Evolutionary conservation across 2,797 vertebrate genomes (phyloP), one percentile per base, ranked within the genome.

Genomic region (Sus cebifrons): DNA sequence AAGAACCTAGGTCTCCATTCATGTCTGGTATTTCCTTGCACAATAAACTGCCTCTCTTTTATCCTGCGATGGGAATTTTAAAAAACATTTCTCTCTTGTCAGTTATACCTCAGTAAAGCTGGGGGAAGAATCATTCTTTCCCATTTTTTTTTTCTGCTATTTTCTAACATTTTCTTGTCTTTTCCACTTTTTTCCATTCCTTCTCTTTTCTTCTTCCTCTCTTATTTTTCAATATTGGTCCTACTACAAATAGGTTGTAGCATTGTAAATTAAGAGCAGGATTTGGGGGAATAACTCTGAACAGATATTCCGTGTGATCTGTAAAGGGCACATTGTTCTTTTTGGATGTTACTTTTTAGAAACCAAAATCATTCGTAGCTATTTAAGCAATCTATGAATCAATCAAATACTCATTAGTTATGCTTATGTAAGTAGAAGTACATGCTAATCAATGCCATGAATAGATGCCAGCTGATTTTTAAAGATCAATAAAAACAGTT

Each of bases 61-160:
- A 74, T 83, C 75, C 75, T 52, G 7, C 58, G 70, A 77, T 86
- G 20, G 0, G 0, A 83, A 44, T 54, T 92, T 74, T 84, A 64
- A 77, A 56, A 95, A 96, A 87, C 2, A 74, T 74, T 64, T 93
- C 23, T 93, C 17, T 83, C 16, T 77, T 73, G 52, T 95, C 40
- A 70, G 6, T 83, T 44, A 62, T 52, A 62, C 15, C n/a, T 88
- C 25, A 95, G 12, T 40, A 88, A 62, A 89, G 62, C 62, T 87
- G 36, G 3, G 16, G 13, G 9, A 21, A 70, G 44, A 75, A 90
- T 89, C 18, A 75, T 77, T 88, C 15, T 96, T 62, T 88, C 13
- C 71, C 25, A 17, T 84, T 95, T 96, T 89, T 96, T 96, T 89
- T 36, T 96, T 89, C 12, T 86, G 1, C 23, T 86, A 6, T 83